A percentile compares a stretch with the other conserved stretches of the same genome.
Evolutionary conservation across 2,113 vertebrate genomes (phyloP).

Genomic region (Terrapene triunguis): DNA sequence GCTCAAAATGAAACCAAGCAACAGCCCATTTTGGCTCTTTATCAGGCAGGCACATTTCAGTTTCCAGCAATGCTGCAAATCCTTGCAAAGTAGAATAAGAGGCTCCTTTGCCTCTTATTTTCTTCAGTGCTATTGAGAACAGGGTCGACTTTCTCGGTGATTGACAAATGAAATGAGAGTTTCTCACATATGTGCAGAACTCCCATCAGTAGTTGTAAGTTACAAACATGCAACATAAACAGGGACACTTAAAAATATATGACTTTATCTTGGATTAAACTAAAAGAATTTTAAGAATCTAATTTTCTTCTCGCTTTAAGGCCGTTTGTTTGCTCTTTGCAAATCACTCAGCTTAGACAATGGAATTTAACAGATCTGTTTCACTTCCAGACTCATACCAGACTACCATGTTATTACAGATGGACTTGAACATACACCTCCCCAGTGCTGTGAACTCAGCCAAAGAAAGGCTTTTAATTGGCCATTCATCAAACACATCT

Average conservation of each 20-base stretch:
- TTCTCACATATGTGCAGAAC: background rate
- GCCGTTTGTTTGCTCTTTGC: background rate
- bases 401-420: slow-evolving; percentile 26
- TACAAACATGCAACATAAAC: slow-evolving; percentile 22
- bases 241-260: background rate
- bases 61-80: slow-evolving; percentile 56
- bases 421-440: background rate
- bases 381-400: background rate
- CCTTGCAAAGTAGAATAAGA: slow-evolving; percentile 48
- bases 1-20: background rate
- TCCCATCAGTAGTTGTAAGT: background rate
- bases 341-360: slow-evolving; percentile 9
- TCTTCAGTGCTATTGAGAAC: slow-evolving; percentile 32
- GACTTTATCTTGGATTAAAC: background rate
- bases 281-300: background rate
- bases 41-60: background rate
- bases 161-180: background rate
- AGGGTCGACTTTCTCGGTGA: background rate
- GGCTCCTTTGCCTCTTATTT: slow-evolving; percentile 47
- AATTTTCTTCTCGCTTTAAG: background rate
- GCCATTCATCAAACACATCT: background rate
- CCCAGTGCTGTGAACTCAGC: slow-evolving; percentile 29
- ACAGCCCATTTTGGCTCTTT: background rate
- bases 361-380: background rate
- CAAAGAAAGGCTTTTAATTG: slow-evolving; percentile 11